phyloP scores from a whole-genome alignment of 2,113 vertebrate species.

The Clarias macrocephalus region DNA sequence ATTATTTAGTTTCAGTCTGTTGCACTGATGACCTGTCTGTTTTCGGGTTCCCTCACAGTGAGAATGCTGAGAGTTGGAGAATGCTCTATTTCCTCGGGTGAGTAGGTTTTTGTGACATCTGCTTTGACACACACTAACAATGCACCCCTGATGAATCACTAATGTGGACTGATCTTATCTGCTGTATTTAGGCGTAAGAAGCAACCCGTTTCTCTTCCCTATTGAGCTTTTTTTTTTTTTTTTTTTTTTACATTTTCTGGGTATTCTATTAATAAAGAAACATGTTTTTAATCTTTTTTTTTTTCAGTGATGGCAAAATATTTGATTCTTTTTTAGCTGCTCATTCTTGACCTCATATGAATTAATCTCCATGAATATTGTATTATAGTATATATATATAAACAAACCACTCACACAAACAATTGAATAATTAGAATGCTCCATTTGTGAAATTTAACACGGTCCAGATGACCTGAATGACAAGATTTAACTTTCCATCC shows the following conservation, averaged over 20 bases:
- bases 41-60: background rate
- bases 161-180: background rate
- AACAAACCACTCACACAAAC: background rate
- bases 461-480: background rate
- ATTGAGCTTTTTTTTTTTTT: background rate
- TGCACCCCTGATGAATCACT: conserved; percentile 28
- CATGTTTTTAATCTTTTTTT: background rate
- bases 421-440: background rate
- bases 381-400: background rate
- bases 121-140: conserved; percentile 23
- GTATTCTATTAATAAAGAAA: background rate
- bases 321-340: background rate
- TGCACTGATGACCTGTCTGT: background rate
- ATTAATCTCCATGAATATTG: background rate
- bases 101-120: background rate
- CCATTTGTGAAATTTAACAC: background rate
- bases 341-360: background rate
- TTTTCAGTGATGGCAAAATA: background rate
- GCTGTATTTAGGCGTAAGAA: conserved; percentile 32
- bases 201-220: conserved; percentile 14
- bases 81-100: background rate
- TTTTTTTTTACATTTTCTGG: background rate
- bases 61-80: background rate
- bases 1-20: background rate
- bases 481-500: background rate